Percentiles rank a stretch among this genome's conserved stretches.
Evolutionary conservation across 2,113 vertebrate genomes (phyloP).

Genomic region (Calonectris borealis): DNA sequence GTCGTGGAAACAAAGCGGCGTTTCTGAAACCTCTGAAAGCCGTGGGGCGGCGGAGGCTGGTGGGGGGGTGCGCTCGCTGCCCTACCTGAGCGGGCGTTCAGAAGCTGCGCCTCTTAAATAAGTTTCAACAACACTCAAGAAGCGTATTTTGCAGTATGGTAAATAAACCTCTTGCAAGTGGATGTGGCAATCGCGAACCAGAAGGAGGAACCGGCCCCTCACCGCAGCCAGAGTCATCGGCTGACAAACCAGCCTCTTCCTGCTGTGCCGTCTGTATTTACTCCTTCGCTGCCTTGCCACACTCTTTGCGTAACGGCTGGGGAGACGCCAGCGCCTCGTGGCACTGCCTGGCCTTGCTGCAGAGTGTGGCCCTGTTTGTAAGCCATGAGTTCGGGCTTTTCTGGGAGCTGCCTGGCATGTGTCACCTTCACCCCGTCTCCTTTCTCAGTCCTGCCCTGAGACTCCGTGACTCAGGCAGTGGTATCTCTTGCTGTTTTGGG

Average conservation of each 20-base stretch:
- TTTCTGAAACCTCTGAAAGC: background rate
- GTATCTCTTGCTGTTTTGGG: background rate
- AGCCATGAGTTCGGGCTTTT: background rate
- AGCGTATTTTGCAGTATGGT: background rate
- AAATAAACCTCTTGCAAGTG: background rate
- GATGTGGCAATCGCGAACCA: background rate
- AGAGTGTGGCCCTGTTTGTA: background rate
- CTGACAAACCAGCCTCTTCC: background rate
- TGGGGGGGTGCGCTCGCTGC: accelerated
- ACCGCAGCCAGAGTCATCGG: background rate
- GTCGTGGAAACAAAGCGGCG: accelerated
- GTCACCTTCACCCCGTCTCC: background rate
- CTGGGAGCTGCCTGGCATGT: background rate
- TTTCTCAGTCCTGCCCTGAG: background rate
- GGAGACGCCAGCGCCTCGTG: background rate
- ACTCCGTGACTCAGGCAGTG: background rate
- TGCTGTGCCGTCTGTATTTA: background rate
- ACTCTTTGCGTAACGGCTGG: accelerated
- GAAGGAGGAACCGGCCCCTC: background rate
- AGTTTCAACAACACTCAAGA: background rate
- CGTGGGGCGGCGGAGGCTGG: accelerated
- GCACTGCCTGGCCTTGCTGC: background rate
- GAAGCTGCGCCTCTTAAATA: background rate
- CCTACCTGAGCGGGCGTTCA: accelerated
- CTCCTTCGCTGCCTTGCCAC: background rate